Conservation (phyloP, 2,113 vertebrate species). For the Sinocyclocheilus rhinocerous region DNA sequence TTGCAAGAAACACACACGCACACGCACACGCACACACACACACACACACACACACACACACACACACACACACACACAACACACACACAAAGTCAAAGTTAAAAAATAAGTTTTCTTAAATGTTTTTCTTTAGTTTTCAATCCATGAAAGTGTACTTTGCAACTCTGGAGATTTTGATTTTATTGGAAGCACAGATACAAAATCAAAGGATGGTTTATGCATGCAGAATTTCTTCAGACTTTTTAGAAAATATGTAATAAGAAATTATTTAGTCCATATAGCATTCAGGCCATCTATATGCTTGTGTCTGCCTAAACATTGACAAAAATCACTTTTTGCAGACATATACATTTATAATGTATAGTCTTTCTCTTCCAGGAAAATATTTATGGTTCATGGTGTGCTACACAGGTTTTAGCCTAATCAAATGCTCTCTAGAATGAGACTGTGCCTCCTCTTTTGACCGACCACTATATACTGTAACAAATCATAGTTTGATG, state of each 20-base stretch:
- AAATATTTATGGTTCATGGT: not conserved
- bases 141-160: not conserved
- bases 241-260: not conserved
- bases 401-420: not conserved
- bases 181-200: not conserved
- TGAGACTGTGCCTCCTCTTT: not conserved
- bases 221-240: not conserved
- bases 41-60: too few relatives aligned
- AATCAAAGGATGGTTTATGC: not conserved
- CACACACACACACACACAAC: too few relatives aligned
- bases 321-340: not conserved
- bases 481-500: not conserved
- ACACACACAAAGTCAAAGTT: too few relatives aligned
- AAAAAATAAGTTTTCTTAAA: too few relatives aligned
- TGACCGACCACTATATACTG: not conserved
- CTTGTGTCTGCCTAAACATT: not conserved
- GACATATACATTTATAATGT: not conserved
- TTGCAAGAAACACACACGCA: too few relatives aligned
- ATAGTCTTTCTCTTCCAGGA: not conserved
- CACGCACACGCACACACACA: too few relatives aligned
- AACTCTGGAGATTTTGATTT: not conserved
- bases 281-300: not conserved
- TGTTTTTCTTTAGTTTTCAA: not conserved
- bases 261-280: too few relatives aligned
- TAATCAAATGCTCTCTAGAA: not conserved